These are phyloP conservation scores for Macrosteles quadrilineatus DNA, from an alignment of 1,140 invertebrate genomes.

Conservation along the genomic window DNA sequence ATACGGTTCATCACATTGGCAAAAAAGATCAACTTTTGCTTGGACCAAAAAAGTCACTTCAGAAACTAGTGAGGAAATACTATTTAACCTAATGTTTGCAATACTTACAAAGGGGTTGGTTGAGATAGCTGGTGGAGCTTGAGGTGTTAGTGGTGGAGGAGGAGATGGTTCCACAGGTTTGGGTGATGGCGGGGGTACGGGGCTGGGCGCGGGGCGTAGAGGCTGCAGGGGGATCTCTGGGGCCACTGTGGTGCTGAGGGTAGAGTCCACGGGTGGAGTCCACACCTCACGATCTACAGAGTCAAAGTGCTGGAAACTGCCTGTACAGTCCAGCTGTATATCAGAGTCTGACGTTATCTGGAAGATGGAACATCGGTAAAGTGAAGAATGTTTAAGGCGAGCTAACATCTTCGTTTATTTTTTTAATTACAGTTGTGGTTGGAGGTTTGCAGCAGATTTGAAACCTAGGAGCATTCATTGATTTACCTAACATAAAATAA, in stretches of 20 bases:
- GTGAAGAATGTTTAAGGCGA: constrained; percentile 3
- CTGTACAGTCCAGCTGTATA: constrained; percentile 61
- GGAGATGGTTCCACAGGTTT: neutral
- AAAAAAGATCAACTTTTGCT: neutral
- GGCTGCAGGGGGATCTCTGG: constrained; percentile 58
- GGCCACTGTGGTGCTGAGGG: constrained; percentile 37
- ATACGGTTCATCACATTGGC: neutral
- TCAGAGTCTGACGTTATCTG: constrained; percentile 68
- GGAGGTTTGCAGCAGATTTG: neutral
- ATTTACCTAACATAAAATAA: too few relatives aligned
- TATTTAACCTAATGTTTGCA: too few relatives aligned
- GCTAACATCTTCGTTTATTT: neutral
- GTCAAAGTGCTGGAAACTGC: constrained; percentile 69
- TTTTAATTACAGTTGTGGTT: neutral
- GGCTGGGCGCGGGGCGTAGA: constrained; percentile 54
- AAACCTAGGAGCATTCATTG: too few relatives aligned
- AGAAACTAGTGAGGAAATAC: too few relatives aligned
- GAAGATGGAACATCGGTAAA: constrained; percentile 35
- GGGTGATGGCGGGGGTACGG: constrained; percentile 3
- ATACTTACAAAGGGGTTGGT: constrained; percentile 22
- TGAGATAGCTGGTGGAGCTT: neutral
- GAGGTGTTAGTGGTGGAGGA: neutral
- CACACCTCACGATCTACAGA: constrained; percentile 60
- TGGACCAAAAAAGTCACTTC: too few relatives aligned
- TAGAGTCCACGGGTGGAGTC: constrained; percentile 29